A percentile compares a stretch with the other conserved stretches of the same genome.
These are phyloP conservation scores for Dusona sp. DNA, from an alignment of 2,888 invertebrate species.

Conservation along the genomic window DNA sequence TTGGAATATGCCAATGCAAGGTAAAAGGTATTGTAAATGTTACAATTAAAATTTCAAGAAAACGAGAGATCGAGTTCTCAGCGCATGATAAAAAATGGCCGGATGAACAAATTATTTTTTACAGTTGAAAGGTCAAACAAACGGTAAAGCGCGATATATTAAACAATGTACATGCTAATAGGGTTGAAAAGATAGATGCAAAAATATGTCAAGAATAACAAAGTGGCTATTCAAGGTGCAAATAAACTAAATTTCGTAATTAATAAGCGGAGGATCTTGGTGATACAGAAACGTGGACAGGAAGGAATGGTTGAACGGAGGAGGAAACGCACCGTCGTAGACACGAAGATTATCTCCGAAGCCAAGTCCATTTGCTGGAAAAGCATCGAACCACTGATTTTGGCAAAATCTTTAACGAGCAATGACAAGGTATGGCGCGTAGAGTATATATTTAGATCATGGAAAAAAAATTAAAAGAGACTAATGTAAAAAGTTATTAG, in stretches of 20 bases:
- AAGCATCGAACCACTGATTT: not conserved
- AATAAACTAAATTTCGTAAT: constrained; percentile 7
- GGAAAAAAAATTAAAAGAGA: not conserved
- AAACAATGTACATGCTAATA: constrained; percentile 3
- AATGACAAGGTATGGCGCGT: not conserved
- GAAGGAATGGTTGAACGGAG: not conserved
- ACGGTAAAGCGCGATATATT: not conserved
- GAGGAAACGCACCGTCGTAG: constrained; percentile 6
- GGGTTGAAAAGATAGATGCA: constrained; percentile 4
- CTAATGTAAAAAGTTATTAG: constrained; percentile 13
- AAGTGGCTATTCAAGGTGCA: not conserved
- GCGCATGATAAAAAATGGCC: constrained; percentile 3
- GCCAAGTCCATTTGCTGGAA: constrained; percentile 5
- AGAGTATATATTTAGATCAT: not conserved
- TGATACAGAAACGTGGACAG: constrained; percentile 9
- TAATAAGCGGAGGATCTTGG: not conserved
- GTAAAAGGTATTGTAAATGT: not conserved
- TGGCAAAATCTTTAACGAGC: not conserved
- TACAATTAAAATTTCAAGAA: constrained; percentile 2
- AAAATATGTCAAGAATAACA: constrained; percentile 9
- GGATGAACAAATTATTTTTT: not conserved
- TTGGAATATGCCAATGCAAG: not conserved
- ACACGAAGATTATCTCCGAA: not conserved
- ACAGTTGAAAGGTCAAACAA: constrained; percentile 5
- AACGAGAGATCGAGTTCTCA: constrained; percentile 1